Evolutionary conservation across 1,140 invertebrate genomes (phyloP).

Genomic region (Drosophila novamexicana): DNA sequence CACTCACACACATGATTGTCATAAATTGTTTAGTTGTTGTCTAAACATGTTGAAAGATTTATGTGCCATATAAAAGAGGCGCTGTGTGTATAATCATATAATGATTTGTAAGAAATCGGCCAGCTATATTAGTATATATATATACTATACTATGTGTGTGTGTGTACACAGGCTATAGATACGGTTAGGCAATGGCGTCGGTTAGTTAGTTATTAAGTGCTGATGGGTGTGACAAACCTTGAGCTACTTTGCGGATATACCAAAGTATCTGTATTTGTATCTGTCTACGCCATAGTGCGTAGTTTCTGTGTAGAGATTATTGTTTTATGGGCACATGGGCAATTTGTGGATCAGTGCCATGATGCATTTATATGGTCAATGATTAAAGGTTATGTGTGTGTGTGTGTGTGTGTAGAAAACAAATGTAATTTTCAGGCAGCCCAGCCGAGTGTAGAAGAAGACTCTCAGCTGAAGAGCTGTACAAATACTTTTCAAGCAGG

Average conservation of each 20-base stretch:
- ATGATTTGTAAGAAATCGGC: slow-evolving; percentile 80
- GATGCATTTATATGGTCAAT: slow-evolving; percentile 13
- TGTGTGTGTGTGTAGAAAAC: background rate
- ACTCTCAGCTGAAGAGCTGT: too few relatives aligned
- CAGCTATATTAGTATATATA: slow-evolving; percentile 34
- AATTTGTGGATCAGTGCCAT: slow-evolving; percentile 8
- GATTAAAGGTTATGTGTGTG: background rate
- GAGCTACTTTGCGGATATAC: slow-evolving; percentile 63
- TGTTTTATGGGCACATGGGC: slow-evolving; percentile 10
- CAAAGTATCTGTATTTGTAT: slow-evolving; percentile 24
- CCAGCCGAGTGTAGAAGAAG: background rate
- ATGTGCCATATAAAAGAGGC: slow-evolving; percentile 51
- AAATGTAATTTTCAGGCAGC: background rate
- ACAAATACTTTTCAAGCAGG: background rate
- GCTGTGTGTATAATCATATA: slow-evolving; percentile 64
- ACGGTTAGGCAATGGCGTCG: slow-evolving; percentile 66
- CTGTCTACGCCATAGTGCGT: slow-evolving; percentile 29
- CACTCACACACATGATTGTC: slow-evolving; percentile 42
- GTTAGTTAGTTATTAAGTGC: slow-evolving; percentile 40
- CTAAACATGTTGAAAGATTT: slow-evolving; percentile 83
- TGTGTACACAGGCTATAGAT: slow-evolving; percentile 42
- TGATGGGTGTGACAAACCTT: slow-evolving; percentile 60
- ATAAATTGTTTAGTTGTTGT: slow-evolving; percentile 81
- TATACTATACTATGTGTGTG: background rate
- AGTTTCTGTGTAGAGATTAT: slow-evolving; percentile 28